Evolutionary conservation across 2,888 invertebrate species (phyloP).

Genomic region (Morpho helenor): DNA sequence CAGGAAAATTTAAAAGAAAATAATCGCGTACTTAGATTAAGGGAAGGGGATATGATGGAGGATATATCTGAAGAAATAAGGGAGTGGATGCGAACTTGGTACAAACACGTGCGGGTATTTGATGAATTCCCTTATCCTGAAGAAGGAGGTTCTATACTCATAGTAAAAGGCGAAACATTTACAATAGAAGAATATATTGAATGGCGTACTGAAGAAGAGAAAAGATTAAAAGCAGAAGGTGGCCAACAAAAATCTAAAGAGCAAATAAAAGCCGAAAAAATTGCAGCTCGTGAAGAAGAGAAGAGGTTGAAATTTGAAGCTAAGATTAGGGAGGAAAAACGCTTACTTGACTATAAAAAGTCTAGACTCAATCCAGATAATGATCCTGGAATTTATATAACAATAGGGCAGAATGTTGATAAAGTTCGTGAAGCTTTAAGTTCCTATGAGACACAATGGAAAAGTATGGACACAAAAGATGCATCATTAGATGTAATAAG

Average conservation of each 20-base stretch:
- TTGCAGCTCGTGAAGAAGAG: slow-evolving; percentile 58
- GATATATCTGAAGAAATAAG: slow-evolving; percentile 87
- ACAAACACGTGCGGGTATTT: slow-evolving; percentile 76
- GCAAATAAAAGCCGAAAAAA: slow-evolving; percentile 66
- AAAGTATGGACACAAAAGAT: slow-evolving; percentile 53
- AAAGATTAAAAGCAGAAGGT: slow-evolving; percentile 54
- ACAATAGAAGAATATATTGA: slow-evolving; percentile 79
- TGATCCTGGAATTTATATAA: slow-evolving; percentile 62
- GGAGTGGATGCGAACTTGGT: slow-evolving; percentile 86
- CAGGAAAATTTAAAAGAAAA: slow-evolving; percentile 69
- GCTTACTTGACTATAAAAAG: slow-evolving; percentile 62
- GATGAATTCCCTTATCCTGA: slow-evolving; percentile 86
- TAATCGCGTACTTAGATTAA: slow-evolving; percentile 64
- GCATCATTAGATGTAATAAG: slow-evolving; percentile 78
- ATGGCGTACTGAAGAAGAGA: slow-evolving; percentile 52
- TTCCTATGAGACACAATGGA: slow-evolving; percentile 57
- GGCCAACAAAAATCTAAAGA: slow-evolving; percentile 56
- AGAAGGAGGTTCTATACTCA: slow-evolving; percentile 83
- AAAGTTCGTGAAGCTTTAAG: slow-evolving; percentile 45
- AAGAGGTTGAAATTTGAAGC: slow-evolving; percentile 53
- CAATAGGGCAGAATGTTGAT: slow-evolving; percentile 42
- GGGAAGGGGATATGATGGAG: slow-evolving; percentile 82
- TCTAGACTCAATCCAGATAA: slow-evolving; percentile 65
- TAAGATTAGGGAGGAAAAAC: slow-evolving; percentile 52
- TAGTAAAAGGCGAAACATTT: slow-evolving; percentile 79